phyloP scores from a whole-genome alignment of 2,888 invertebrate genomes.

The Leistus spinibarbis region DNA sequence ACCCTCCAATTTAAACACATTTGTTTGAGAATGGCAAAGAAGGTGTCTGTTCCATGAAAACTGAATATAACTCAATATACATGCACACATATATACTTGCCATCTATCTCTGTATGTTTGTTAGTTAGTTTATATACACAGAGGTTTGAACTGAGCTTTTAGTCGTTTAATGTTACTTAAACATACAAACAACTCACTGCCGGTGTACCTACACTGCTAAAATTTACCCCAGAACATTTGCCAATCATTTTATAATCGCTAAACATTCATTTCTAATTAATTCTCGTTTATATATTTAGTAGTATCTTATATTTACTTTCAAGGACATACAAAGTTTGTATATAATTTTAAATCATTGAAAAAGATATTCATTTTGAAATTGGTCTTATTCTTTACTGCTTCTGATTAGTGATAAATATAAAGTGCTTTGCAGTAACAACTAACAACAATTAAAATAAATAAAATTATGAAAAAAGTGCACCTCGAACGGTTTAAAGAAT shows the following conservation, averaged over 20 bases:
- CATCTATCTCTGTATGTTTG: slow-evolving; percentile 45
- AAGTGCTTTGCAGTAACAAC: too few relatives aligned
- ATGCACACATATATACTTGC: too few relatives aligned
- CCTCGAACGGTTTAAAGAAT: too few relatives aligned
- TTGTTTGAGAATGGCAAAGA: slow-evolving; percentile 22
- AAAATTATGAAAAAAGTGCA: too few relatives aligned
- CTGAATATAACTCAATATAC: slow-evolving; percentile 52
- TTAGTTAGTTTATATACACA: slow-evolving; percentile 12
- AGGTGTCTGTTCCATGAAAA: slow-evolving; percentile 50
- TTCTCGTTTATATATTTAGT: too few relatives aligned
- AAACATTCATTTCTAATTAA: neutral
- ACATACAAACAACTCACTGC: slow-evolving; percentile 48
- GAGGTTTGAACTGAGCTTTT: slow-evolving; percentile 45
- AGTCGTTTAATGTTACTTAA: slow-evolving; percentile 49
- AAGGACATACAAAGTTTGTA: too few relatives aligned
- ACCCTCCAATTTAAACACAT: slow-evolving; percentile 18
- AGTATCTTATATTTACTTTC: too few relatives aligned
- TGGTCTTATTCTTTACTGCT: too few relatives aligned
- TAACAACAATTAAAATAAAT: too few relatives aligned
- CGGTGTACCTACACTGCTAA: slow-evolving; percentile 44
- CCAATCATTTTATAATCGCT: neutral
- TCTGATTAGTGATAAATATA: too few relatives aligned
- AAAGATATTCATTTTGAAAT: too few relatives aligned
- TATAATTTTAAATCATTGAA: too few relatives aligned
- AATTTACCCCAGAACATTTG: slow-evolving; percentile 13